Base-by-base conservation (phyloP, 2,113 vertebrate species). In the Thamnaconus septentrionalis region DNA sequence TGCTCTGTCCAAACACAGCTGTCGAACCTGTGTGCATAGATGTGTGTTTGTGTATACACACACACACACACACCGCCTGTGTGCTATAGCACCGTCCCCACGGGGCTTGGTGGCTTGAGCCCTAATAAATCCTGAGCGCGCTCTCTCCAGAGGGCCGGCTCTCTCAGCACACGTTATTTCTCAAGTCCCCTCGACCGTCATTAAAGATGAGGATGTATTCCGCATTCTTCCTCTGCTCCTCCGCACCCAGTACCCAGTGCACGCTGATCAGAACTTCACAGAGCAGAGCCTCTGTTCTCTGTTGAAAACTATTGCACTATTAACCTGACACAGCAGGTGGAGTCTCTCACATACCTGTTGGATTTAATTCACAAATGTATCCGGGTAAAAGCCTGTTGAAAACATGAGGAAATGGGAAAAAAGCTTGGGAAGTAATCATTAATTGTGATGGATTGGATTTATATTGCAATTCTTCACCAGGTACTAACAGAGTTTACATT, bases 1-100 rank as follows among this genome's bases (percentile, higher is more conserved):
- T 70, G 74, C 81, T 84, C 82, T 87, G 75, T 85, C 76, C 81
- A 91, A 88, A 90, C 81, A 87, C 87, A 91, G 88, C 84, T 88
- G 87, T 85, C 53, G 4, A 73, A 85, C 73, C 60, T 72, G 73
- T 53, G 68, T 59, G 41, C 55, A 58, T 40, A 65, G 18, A 46
- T 11, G 31, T 71, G 60, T 61, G 63, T 69, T 8, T 55, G 40
- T 49, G 31, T 9, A 45, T 48, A 70, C 72, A 66, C 63, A 43
- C 63, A 64, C 61, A 76, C 65, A 61, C 59, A 64, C 56, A 72
- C 42, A 79, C 56, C 69, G 53, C 52, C 55, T 54, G 75, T 48
- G 64, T 76, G 76, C 80, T 80, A 1, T 31, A 59, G 64, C 10
- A 41, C 46, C 1, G 11, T 75, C 63, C 83, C 75, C 48, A 62